Conservation (phyloP, 2,888 invertebrate genomes). For the Chironomus riparius region DNA sequence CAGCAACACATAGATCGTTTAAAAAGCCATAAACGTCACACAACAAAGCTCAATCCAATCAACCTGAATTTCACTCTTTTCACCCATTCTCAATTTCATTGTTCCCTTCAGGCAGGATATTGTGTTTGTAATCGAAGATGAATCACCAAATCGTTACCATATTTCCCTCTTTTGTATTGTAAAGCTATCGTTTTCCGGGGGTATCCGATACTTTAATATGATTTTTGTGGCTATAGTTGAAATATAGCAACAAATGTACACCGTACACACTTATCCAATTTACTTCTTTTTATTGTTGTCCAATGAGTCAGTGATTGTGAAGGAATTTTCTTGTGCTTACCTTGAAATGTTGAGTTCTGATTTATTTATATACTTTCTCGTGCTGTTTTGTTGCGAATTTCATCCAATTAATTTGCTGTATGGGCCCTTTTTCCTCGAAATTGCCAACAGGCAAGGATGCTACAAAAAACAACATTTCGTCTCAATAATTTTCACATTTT, state of each 20-base stretch:
- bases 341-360: not conserved
- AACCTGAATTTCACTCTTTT: not conserved
- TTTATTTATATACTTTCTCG: not conserved
- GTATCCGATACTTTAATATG: not conserved
- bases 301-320: not conserved
- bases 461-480: not conserved
- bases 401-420: constrained; percentile 25
- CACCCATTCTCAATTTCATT: not conserved
- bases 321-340: not conserved
- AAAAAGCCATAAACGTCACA: no score
- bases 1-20: no score
- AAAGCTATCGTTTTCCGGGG: not conserved
- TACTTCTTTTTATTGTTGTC: not conserved
- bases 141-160: constrained; percentile 11
- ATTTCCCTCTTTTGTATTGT: not conserved
- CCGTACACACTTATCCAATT: not conserved
- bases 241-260: not conserved
- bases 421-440: not conserved
- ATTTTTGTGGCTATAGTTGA: not conserved
- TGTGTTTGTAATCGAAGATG: constrained; percentile 19
- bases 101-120: constrained; percentile 8
- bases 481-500: no score
- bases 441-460: not conserved
- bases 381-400: constrained; percentile 15
- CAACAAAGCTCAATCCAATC: not conserved